phyloP scores from a whole-genome alignment of 37 sponge, comb jelly and placozoan genomes.

The Aphrocallistes beatrix region DNA sequence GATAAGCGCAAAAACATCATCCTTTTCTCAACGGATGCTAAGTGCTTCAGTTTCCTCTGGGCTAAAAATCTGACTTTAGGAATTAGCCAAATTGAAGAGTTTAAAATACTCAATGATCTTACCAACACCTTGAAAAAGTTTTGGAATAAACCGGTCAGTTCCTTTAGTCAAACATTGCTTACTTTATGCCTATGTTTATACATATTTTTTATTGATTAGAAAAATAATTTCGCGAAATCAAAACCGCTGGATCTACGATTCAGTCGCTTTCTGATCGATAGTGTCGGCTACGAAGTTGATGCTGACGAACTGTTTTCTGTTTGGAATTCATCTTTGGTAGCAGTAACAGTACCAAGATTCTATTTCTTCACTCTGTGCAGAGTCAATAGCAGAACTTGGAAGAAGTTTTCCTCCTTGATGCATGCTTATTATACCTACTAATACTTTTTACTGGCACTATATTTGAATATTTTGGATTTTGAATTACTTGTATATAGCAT shows the following conservation, averaged over 20 bases:
- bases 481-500: no score
- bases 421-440: no score
- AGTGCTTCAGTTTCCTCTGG: not conserved
- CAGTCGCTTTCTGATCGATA: not conserved
- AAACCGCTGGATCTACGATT: not conserved
- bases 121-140: not conserved
- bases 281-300: not conserved
- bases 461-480: no score
- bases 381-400: not conserved
- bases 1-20: not conserved
- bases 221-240: not conserved
- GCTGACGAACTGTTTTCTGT: not conserved
- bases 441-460: no score
- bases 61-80: not conserved
- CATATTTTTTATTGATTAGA: not conserved
- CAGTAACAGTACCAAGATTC: not conserved
- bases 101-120: not conserved
- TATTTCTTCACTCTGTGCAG: not conserved
- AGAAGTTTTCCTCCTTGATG: not conserved
- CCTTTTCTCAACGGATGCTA: not conserved
- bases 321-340: not conserved
- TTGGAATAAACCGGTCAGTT: not conserved
- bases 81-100: not conserved
- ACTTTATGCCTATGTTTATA: not conserved
- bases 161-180: no score